Evolutionary conservation across 2,888 invertebrate species (phyloP), one percentile per base, ranked within the genome.

Genomic region (Ecliptopera silaceata): DNA sequence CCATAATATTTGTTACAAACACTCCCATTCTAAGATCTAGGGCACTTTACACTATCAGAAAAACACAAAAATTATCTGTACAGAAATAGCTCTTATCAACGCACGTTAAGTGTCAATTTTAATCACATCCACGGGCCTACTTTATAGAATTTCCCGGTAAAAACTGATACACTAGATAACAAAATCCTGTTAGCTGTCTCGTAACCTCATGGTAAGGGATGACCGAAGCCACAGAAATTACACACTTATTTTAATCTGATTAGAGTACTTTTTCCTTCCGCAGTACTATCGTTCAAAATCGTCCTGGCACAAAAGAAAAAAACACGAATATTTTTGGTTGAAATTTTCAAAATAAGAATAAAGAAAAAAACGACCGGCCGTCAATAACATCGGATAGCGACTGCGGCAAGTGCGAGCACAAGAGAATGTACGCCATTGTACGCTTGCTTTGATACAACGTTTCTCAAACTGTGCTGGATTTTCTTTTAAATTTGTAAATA

Each of bases 1-100:
- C 88, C 61, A 90, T 69, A 29, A 88, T 88, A 60, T 76, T 87
- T 2, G 86, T 80, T 22, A 88, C 79, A 72, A 79, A 85, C 50
- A 88, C 88, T 63, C 88, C 88, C 88, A 88, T 88, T 68, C 62
- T 67, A 56, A 59, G 63, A 56, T 52, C 53, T 48, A 57, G 49
- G 39, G 11, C 66, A 66, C 66, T 61, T 43, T 53, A 54, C 49
- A 54, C 48, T 50, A 53, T 44, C 26, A 53, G 50, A 50, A 56
- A 56, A 34, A 29, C 47, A 60, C 46, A 32, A 53, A 62, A 64
- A 54, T 48, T 46, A 42, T 47, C 43, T 22, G 61, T 55, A 62
- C 53, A 47, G 63, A 62, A 64, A 56, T 43, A 41, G 46, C 56
- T 57, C 54, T 46, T 61, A 67, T 41, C 13, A 51, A 41, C 22